Conservation (phyloP, 1,140 invertebrate genomes). For the Drosophila oshimai region DNA sequence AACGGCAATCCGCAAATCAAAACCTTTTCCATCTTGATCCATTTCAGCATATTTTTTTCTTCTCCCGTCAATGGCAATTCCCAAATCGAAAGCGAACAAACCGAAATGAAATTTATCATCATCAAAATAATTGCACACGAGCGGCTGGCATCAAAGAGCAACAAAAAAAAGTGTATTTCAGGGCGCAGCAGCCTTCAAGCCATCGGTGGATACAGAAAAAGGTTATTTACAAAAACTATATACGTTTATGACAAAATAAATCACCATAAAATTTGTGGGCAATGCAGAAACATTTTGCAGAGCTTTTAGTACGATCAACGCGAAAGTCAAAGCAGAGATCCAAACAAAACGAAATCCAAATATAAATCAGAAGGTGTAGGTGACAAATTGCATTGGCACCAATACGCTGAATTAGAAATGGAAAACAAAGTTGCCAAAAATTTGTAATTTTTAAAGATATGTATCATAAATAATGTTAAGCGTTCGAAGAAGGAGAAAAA, state of each 20-base stretch:
- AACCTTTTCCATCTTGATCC: constrained; percentile 22
- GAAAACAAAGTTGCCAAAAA: constrained; percentile 43
- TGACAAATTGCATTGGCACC: constrained; percentile 55
- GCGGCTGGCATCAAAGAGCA: constrained; percentile 61
- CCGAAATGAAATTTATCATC: constrained; percentile 51
- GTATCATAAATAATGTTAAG: constrained; percentile 30
- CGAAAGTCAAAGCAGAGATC: constrained; percentile 12
- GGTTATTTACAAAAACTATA: constrained; percentile 54
- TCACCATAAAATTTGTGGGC: constrained; percentile 68
- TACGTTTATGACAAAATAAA: constrained; percentile 75
- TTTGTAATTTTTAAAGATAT: constrained; percentile 31
- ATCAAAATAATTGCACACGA: constrained; percentile 61
- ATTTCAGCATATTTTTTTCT: constrained; percentile 7
- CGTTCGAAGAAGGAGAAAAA: constrained; percentile 6
- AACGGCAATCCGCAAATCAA: neutral
- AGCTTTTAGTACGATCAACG: constrained; percentile 52
- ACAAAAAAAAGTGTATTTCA: constrained; percentile 17
- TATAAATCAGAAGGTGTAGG: constrained; percentile 53
- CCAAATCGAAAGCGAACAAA: constrained; percentile 41
- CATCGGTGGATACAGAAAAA: constrained; percentile 13
- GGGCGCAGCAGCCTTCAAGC: constrained; percentile 56
- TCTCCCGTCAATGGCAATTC: constrained; percentile 5
- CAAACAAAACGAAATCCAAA: constrained; percentile 38
- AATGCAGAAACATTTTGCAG: constrained; percentile 67
- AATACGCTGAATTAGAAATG: constrained; percentile 31